These are phyloP conservation scores for Aleadryas rufinucha DNA, from an alignment of 2,113 vertebrate species.

Conservation along the genomic window DNA sequence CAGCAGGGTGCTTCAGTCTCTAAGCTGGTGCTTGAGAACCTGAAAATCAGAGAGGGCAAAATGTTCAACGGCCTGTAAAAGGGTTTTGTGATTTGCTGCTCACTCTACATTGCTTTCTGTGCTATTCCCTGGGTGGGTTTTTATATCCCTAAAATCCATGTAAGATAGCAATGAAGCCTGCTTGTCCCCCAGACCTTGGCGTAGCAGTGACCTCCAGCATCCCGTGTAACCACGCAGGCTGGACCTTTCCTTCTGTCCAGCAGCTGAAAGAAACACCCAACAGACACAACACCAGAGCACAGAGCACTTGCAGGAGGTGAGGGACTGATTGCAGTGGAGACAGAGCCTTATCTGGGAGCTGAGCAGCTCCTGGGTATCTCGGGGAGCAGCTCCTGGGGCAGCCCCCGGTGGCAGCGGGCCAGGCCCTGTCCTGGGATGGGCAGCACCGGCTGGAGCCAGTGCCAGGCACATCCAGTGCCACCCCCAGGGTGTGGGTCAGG, in stretches of 20 bases:
- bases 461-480: accelerated
- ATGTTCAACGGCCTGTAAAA: not conserved
- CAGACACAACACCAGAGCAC: not conserved
- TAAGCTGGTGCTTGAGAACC: not conserved
- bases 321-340: not conserved
- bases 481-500: not conserved
- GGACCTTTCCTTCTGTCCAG: not conserved
- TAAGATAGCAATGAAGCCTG: not conserved
- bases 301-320: not conserved
- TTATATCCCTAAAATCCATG: not conserved
- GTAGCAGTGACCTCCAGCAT: not conserved
- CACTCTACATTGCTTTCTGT: not conserved
- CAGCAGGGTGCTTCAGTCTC: not conserved
- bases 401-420: not conserved
- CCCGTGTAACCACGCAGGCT: not conserved
- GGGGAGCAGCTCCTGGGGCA: not conserved
- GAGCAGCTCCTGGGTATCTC: not conserved
- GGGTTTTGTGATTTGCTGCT: not conserved
- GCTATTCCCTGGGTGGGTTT: not conserved
- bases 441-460: not conserved
- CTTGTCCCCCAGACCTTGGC: not conserved
- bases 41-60: not conserved
- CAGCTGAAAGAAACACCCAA: not conserved
- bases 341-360: not conserved
- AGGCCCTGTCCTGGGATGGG: not conserved